A percentile compares a stretch with the other conserved stretches of the same genome.
Conservation (phyloP, 2,888 invertebrate species). For the Parochlus steinenii region DNA sequence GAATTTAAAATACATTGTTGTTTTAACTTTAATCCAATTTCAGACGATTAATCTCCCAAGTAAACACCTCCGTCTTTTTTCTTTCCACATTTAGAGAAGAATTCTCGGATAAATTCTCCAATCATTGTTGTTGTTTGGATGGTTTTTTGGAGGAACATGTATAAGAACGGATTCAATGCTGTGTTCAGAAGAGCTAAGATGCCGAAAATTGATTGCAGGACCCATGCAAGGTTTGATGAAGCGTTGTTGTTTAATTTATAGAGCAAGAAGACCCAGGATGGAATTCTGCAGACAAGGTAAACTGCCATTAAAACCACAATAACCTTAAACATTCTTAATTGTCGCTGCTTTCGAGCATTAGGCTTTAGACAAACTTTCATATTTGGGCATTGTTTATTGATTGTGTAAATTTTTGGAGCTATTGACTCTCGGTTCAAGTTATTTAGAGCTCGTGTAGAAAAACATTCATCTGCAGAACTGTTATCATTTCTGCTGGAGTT, state of each 20-base stretch:
- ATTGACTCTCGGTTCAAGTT: constrained; percentile 12
- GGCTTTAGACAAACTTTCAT: too few species aligned
- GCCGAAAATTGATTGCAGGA: constrained; percentile 33
- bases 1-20: too few species aligned
- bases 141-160: constrained; percentile 39
- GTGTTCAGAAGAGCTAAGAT: constrained; percentile 36
- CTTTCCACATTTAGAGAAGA: too few species aligned
- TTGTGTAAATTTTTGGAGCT: constrained; percentile 12
- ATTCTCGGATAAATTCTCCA: constrained; percentile 1
- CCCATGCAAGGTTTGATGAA: constrained; percentile 26
- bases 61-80: too few species aligned
- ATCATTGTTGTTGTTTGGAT: constrained; percentile 17
- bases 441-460: constrained; percentile 12
- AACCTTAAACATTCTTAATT: constrained; percentile 38
- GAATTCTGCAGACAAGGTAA: constrained; percentile 35
- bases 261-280: constrained; percentile 36
- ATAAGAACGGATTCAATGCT: constrained; percentile 39
- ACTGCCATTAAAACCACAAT: constrained; percentile 36
- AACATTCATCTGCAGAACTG: not conserved
- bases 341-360: constrained; percentile 27
- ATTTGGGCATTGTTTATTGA: constrained; percentile 4
- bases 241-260: constrained; percentile 28
- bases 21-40: too few species aligned
- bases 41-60: too few species aligned
- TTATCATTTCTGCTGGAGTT: constrained; percentile 2